Base-by-base conservation (phyloP, 2,888 invertebrate species). In the Acanthoscelides obtectus region DNA sequence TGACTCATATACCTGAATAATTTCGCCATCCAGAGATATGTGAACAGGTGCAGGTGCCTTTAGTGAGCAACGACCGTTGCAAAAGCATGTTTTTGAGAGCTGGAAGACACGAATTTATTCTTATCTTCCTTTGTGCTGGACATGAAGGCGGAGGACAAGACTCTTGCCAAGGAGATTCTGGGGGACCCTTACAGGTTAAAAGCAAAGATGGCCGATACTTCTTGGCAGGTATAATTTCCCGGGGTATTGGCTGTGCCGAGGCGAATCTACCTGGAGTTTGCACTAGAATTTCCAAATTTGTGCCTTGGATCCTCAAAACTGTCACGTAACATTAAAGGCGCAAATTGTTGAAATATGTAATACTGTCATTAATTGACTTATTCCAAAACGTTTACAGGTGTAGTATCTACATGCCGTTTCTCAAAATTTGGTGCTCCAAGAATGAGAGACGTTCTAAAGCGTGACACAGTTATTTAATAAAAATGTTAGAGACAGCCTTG, bases 161-260 rank as follows among this genome's bases (percentile, higher is more conserved):
- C 84, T 94, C 94, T 4, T 95, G 94, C 82, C 91, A 96, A 87
- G 96, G 96, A 1, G 96, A 97, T 83, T 95, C 95, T 0, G 96
- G 96, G 20, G 96, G 96, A 22, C 96, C 96, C 12, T 86, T 96
- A 71, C 94, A 94, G 88, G 92, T 92, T 78, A 82, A 83, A 71
- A 94, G 96, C 0, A 93, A 91, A 81, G 94, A 97, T 82, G 94
- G 94, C 19, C 90, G 92, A 73, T 97, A 94, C 86, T 96, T 97
- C 87, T 88, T 97, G 70, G 97, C 96, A 0, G 97, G 97, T 0
- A 96, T 97, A 80, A 97, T 97, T 81, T 95, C 95, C 75, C 97
- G 97, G 96, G 97, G 97, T 22, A 96, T 96, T 78, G 96, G 96
- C 68, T 96, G 96, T 83, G 96, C 96, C 3, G 96, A 96, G 84